These are phyloP conservation scores for Crocuta crocuta DNA, from an alignment of 2,113 vertebrate species.

Conservation along the genomic window DNA sequence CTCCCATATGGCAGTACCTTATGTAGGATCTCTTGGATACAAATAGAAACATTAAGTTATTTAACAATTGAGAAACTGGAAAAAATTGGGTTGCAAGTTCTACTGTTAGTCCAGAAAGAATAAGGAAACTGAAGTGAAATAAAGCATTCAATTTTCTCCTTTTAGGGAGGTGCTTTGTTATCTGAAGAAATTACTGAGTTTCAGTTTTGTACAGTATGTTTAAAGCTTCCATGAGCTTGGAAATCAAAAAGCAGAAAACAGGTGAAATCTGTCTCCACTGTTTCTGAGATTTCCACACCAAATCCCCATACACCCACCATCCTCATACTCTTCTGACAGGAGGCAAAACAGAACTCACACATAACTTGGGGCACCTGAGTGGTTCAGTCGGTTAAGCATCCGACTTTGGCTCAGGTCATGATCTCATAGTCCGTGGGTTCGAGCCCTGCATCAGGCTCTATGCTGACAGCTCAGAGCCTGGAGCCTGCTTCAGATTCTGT, in stretches of 20 bases:
- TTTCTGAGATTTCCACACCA: neutral
- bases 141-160: neutral
- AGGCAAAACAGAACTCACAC: neutral
- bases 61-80: neutral
- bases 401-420: no score
- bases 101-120: neutral
- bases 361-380: neutral
- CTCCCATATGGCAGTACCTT: neutral
- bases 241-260: neutral
- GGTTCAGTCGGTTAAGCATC: no score
- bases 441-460: no score
- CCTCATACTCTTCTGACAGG: neutral
- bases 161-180: neutral
- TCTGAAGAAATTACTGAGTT: neutral
- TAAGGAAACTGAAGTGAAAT: neutral
- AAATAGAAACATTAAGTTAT: neutral
- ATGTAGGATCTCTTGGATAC: neutral
- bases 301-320: neutral
- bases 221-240: neutral
- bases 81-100: neutral
- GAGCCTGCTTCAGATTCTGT: no score
- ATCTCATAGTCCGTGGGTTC: no score
- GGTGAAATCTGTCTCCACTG: neutral
- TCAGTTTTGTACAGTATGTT: neutral
- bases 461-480: no score